These are phyloP conservation scores for Zelleria hepariella DNA, from an alignment of 2,888 invertebrate species.

Conservation along the genomic window DNA sequence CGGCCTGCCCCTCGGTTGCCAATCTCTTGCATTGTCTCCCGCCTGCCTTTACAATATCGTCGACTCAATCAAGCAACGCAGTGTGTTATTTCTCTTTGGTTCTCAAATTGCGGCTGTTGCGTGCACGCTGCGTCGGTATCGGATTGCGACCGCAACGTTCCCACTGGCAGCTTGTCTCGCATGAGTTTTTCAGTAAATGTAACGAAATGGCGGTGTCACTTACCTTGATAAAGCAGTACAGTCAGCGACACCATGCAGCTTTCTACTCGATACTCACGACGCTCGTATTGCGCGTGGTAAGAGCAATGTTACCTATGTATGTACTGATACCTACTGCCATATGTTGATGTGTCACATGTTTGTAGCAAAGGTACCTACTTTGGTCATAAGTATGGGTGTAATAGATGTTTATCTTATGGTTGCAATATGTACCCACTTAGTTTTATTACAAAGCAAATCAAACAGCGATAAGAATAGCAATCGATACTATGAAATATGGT, in stretches of 20 bases:
- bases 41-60: no score
- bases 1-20: no score
- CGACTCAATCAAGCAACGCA: neutral
- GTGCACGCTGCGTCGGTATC: constrained; percentile 21
- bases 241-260: neutral
- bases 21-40: no score
- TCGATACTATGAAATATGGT: neutral
- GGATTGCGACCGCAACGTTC: constrained; percentile 24
- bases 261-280: neutral
- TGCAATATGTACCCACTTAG: no score
- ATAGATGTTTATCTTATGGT: no score
- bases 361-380: no score
- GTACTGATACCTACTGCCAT: no score
- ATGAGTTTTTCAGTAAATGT: neutral
- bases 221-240: neutral
- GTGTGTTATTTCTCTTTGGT: constrained; percentile 23
- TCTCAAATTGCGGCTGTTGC: constrained; percentile 21
- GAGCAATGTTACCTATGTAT: no score
- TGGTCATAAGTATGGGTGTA: no score
- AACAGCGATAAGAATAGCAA: constrained; percentile 6
- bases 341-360: no score
- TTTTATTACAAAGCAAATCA: neutral
- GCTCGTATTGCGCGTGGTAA: no score
- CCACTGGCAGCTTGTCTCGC: neutral
- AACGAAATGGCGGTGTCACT: neutral